A percentile compares a stretch with the other conserved stretches of the same genome.
These are phyloP conservation scores for Eilema depressum DNA, from an alignment of 2,888 invertebrate genomes.

Conservation along the genomic window DNA sequence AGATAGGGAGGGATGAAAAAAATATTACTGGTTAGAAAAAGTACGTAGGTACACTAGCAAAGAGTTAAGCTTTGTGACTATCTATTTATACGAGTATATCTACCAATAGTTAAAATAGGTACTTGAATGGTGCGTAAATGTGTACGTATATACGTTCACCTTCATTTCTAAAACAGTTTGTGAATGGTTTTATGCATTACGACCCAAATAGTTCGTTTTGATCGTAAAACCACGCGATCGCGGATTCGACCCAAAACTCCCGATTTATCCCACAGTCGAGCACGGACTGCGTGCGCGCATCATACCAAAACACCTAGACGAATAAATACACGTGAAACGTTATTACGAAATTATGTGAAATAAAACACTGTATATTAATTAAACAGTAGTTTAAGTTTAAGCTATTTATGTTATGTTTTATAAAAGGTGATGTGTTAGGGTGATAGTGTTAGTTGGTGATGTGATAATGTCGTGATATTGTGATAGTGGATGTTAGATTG, in stretches of 20 bases:
- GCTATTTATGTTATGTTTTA: neutral
- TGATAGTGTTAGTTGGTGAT: neutral
- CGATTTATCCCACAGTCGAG: constrained; percentile 53
- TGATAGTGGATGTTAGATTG: constrained; percentile 10
- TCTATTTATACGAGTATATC: neutral
- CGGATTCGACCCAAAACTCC: constrained; percentile 52
- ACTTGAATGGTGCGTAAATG: neutral
- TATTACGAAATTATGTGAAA: constrained; percentile 2
- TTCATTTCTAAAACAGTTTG: constrained; percentile 30
- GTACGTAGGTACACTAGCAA: no score
- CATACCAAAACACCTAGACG: constrained; percentile 1
- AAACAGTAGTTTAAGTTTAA: neutral
- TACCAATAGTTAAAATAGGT: neutral
- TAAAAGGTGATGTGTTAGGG: neutral
- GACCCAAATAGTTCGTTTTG: constrained; percentile 58
- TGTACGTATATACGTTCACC: neutral
- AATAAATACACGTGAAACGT: constrained; percentile 9
- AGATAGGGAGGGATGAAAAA: no score
- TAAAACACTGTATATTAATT: neutral
- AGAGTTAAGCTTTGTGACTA: no score
- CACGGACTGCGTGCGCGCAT: constrained; percentile 30
- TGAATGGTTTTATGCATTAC: constrained; percentile 58
- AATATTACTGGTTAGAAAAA: no score
- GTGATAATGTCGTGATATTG: constrained; percentile 14
- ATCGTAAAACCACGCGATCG: constrained; percentile 60